Conservation (phyloP, 2,888 invertebrate species). For the Seira musarum region DNA sequence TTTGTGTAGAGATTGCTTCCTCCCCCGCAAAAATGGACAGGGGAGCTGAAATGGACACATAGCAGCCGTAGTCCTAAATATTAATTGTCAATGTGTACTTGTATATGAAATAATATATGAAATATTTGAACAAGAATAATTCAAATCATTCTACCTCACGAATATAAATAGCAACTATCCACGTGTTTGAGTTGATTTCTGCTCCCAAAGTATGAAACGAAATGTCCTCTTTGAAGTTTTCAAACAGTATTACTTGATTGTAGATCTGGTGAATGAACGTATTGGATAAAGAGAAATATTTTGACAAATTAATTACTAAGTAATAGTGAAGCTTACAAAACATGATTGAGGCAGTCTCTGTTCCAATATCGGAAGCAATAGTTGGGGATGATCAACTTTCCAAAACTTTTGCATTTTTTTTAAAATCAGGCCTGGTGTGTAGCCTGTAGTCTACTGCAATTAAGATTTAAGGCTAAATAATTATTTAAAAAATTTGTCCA, state of each 20-base stretch:
- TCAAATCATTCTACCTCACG: constrained; percentile 5
- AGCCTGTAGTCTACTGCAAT: too few species aligned
- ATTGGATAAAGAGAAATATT: too few species aligned
- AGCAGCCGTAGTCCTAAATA: not conserved
- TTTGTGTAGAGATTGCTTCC: not conserved
- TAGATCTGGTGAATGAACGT: too few species aligned
- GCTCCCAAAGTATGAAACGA: constrained; percentile 14
- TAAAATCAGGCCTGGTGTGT: not conserved
- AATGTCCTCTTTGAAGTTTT: constrained; percentile 24
- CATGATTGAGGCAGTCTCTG: constrained; percentile 28
- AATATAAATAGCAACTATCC: not conserved
- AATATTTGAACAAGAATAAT: too few species aligned
- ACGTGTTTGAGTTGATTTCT: not conserved
- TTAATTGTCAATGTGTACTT: too few species aligned
- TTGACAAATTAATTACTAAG: too few species aligned
- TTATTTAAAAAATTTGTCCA: too few species aligned
- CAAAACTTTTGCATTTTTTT: not conserved
- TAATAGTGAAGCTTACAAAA: constrained; percentile 44
- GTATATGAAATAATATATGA: too few species aligned
- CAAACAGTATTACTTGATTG: constrained; percentile 12
- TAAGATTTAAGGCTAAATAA: too few species aligned
- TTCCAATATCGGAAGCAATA: constrained; percentile 19
- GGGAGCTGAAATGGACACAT: constrained; percentile 15
- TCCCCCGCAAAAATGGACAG: not conserved
- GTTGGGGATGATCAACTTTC: constrained; percentile 6